Conservation (phyloP, 1,140 invertebrate species). For the Babylonia areolata region DNA sequence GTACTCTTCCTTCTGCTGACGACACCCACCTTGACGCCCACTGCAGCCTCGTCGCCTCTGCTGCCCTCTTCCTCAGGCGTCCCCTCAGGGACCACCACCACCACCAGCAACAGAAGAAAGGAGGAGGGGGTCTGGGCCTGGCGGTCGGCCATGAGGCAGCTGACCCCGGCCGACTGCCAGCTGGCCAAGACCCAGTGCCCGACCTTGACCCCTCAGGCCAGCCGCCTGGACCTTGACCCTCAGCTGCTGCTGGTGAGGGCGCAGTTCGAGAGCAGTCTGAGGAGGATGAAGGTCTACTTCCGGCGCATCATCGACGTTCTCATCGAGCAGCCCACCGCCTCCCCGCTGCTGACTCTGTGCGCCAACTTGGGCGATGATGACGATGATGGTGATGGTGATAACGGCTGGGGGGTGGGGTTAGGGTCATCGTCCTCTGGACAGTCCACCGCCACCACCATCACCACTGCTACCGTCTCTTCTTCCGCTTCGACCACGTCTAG, state of each 20-base stretch:
- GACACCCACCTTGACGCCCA: background rate
- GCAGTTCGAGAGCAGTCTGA: conserved; percentile 7
- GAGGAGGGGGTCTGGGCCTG: background rate
- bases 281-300: background rate
- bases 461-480: no score
- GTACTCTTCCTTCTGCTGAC: background rate
- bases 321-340: background rate
- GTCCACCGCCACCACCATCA: no score
- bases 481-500: no score
- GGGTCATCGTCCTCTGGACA: no score
- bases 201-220: background rate
- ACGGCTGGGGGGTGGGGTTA: no score
- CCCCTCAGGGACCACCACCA: background rate
- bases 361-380: background rate
- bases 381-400: no score
- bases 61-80: no score
- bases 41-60: no score
- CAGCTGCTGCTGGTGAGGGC: background rate
- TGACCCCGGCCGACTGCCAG: background rate
- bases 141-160: background rate
- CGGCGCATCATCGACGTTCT: background rate
- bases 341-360: background rate
- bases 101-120: background rate
- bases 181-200: conserved; percentile 23
- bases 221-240: background rate